phyloP scores from a whole-genome alignment of 1,140 invertebrate species.

The Musca vetustissima region DNA sequence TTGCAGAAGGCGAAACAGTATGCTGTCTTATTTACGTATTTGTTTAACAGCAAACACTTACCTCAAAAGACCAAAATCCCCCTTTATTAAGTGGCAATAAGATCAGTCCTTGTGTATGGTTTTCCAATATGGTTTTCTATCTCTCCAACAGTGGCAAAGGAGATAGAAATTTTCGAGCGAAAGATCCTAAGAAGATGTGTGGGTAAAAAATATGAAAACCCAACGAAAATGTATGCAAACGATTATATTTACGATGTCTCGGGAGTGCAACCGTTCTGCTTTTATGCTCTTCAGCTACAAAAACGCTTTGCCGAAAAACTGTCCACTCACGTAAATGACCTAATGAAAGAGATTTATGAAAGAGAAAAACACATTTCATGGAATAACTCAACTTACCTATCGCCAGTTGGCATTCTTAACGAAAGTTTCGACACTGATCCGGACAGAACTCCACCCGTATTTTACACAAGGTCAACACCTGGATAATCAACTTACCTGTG shows the following conservation, averaged over 20 bases:
- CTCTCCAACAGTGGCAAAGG: background rate
- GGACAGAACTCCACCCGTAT: too few species aligned
- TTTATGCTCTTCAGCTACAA: too few species aligned
- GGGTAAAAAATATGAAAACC: background rate
- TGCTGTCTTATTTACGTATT: background rate
- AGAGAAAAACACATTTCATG: too few species aligned
- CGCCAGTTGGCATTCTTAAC: too few species aligned
- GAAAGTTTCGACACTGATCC: too few species aligned
- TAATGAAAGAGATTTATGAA: too few species aligned
- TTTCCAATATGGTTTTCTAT: conserved; percentile 9
- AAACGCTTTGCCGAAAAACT: too few species aligned
- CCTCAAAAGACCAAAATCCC: background rate
- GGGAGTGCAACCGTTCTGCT: too few species aligned
- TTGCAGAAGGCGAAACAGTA: background rate
- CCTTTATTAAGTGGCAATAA: background rate
- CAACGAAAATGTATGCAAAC: background rate
- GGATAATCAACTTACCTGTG: too few species aligned
- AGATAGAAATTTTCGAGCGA: background rate
- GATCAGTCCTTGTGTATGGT: background rate
- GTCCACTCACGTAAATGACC: too few species aligned
- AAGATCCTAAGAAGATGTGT: background rate
- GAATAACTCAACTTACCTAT: too few species aligned
- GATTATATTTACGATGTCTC: background rate
- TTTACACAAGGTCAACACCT: too few species aligned
- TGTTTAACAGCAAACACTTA: background rate